Evolutionary conservation across 2,797 vertebrate species (phyloP), one percentile per base, ranked within the genome.

Genomic region (Tapera naevia): DNA sequence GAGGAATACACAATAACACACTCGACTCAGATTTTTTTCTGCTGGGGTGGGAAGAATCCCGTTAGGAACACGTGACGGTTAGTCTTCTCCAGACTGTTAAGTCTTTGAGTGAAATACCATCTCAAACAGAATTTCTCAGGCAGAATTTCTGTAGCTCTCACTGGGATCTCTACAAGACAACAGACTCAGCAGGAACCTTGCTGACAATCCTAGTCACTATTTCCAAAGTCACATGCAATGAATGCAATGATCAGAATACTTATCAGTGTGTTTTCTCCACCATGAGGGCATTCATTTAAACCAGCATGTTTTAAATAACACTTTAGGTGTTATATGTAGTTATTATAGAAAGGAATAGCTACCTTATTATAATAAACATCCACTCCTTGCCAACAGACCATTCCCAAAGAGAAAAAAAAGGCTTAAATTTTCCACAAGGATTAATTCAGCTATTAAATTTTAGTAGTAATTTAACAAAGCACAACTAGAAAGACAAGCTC

Each of bases 1-100:
- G 35, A 61, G 30, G 53, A 22, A 32, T 3, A 3, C 2, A 2
- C 10, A 0, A 5, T 17, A 8, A 2, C 4, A 1, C 1, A 0
- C 28, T 48, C 0, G 0, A 22, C 17, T 74, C 53, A 5, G 37
- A 39, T 32, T 17, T 45, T 43, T 51, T 41, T 53, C 32, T 9
- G 4, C 10, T 27, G 15, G 11, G 14, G 16, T 16, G 65, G 57
- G 75, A 73, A 50, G 30, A n/a, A 56, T 46, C 17, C 37, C 27
- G 8, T 27, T 13, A 46, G 88, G 33, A 80, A 53, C 9, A 5
- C 45, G 5, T 18, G 56, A 9, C 39, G 37, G 10, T 51, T 54
- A 28, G 10, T 65, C 43, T 37, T 53, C 66, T 43, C 66, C 48
- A 79, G 51, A 39, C 27, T 32, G 4, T 17, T 1, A 0, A 75